phyloP scores from a whole-genome alignment of 37 sponge, comb jelly and placozoan species.

The Aphrocallistes beatrix region DNA sequence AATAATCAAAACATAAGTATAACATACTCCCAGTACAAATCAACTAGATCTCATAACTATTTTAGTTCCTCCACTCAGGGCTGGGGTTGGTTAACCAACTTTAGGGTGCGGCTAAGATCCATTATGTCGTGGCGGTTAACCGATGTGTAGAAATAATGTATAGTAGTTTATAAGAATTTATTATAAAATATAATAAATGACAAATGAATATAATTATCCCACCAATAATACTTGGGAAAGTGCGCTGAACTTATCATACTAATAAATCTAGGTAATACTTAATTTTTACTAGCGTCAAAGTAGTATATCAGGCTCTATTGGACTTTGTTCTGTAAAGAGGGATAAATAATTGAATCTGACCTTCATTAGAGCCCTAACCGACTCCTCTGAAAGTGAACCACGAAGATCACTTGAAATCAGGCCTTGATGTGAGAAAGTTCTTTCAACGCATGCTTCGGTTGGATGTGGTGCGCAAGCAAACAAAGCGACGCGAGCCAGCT shows the following conservation, averaged over 20 bases:
- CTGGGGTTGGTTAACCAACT: not conserved
- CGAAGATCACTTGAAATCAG: not conserved
- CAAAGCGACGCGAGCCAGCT: not conserved
- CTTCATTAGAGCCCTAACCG: not conserved
- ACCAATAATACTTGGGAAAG: not conserved
- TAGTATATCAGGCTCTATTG: not conserved
- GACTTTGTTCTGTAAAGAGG: not conserved
- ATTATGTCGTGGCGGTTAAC: not conserved
- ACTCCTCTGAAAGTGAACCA: not conserved
- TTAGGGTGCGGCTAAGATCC: not conserved
- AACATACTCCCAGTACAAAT: too few relatives aligned
- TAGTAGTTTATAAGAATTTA: not conserved
- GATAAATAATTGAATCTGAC: not conserved
- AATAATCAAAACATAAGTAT: too few relatives aligned
- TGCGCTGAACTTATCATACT: not conserved
- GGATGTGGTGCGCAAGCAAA: not conserved
- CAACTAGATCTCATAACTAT: too few relatives aligned
- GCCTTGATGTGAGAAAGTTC: not conserved
- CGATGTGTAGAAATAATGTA: not conserved
- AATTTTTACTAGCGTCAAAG: not conserved
- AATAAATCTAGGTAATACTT: not conserved
- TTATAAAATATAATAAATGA: not conserved
- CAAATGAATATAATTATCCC: not conserved
- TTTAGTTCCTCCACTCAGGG: too few relatives aligned
- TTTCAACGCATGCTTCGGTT: not conserved